Evolutionary conservation across 2,888 invertebrate genomes (phyloP), one percentile per base, ranked within the genome.

Genomic region (Mellilla xanthometata): DNA sequence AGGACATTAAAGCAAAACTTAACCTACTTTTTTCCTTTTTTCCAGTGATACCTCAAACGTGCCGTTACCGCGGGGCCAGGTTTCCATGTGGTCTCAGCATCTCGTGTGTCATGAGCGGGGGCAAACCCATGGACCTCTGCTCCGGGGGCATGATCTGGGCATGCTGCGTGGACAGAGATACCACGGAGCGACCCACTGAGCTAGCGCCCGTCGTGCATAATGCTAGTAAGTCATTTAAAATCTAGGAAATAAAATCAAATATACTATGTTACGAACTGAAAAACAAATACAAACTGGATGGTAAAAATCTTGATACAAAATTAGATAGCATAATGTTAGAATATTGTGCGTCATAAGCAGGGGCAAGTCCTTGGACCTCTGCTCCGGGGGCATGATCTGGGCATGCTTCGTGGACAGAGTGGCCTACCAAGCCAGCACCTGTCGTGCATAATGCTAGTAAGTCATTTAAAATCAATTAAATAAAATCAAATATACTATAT

Each of bases 111-210:
- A 89, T 97, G 43, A 94, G 95, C 3, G 97, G 97, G 1, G 96
- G 96, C 2, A 93, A 95, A 56, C 97, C 97, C 1, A 80, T 97
- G 70, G 97, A 97, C 81, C 91, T 97, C 0, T 97, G 97, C 76
- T 96, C 96, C 7, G 97, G 97, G 12, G 97, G 97, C 39, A 94
- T 97, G 93, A 96, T 97, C 61, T 97, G 97, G 97, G 95, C 96
- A 3, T 97, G 97, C 77, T 97, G 97, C 71, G 95, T 97, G 6
- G 96, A 96, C 75, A 91, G 93, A 54, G 94, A 95, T 8, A 80
- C 72, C 65, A 92, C 90, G 24, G 78, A 91, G 69, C 72, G 83
- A 75, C 81, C 93, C 57, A 72, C 85, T 28, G 92, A 93, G 62
- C 81, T 91, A 9, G 93, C 93, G 12, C 90, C 90, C 0, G 90